Evolutionary conservation across 2,797 vertebrate species (phyloP), one percentile per base, ranked within the genome.

Genomic region (Columba guinea): DNA sequence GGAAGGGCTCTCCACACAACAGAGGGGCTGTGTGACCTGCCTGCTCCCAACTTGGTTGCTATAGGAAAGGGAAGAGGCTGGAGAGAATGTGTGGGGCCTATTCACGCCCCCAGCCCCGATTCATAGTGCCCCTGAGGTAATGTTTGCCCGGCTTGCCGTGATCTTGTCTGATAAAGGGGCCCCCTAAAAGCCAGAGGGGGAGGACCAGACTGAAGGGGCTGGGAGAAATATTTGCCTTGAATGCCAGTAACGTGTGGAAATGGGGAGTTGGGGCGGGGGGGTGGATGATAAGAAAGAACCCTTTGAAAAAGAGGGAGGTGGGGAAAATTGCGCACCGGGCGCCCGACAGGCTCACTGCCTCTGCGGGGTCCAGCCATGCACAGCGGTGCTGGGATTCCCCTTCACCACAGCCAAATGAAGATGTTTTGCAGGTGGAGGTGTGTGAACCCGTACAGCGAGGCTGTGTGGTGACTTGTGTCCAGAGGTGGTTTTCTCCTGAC

Each of bases 71-170:
- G 88, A 94, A 89, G 82, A 94, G 59, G 76, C 96, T 79, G 95
- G 71, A 94, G 97, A 87, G 97, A 97, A 97, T 97, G 97, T 75
- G 73, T 95, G 94, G 95, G 96, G 69, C 90, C 97, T 95, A 97
- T 97, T 97, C 96, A 97, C 74, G 13, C 95, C 95, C 92, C 89
- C 81, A 81, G 78, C 86, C 95, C 95, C 7, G 89, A 96, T 97
- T 97, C 96, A 92, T 60, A 89, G 94, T n/a, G 63, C 88, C 93
- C 97, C 95, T 95, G 97, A 97, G 97, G 97, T 97, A 96, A 97
- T 97, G 97, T 97, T 97, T 97, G 97, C 93, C 95, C 1, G 89
- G 70, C 93, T 96, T 3, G 84, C 88, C 11, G 3, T 86, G 89
- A 93, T 96, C 86, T 91, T 90, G 87, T 92, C 93, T 94, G 89